Base-by-base conservation (phyloP, 1,140 invertebrate species). In the Brachionus manjavacas region DNA sequence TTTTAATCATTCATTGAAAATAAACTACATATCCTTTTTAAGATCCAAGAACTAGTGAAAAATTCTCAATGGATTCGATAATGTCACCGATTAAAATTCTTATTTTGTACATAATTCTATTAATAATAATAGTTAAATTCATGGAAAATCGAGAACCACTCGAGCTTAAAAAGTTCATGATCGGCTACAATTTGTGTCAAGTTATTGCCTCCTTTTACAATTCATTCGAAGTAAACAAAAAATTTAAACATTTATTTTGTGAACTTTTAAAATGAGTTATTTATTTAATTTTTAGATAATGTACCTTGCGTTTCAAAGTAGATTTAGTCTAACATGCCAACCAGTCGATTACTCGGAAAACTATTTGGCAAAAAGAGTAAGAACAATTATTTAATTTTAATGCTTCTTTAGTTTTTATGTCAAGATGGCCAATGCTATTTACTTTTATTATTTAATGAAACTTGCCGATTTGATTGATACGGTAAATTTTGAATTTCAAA, bases 361-460 rank as follows among this genome's bases (percentile, higher is more conserved):
- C 4, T 35, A 31, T 31, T 64, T 14, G 1, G 79, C 79, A 3
- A 60, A 41, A 60, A 64, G 79, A 35, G 79, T 81, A 68, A 31
- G 11, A 20, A 60, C 4, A 9, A 60, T 35, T 43, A 12, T 35
- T 35, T 60, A 23, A 1, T 31, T 16, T 81, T 11, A 60, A 9
- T n/a, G 12, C 64, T 64, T 23, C 20, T 3, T 60, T 11, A 81
- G 1, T 81, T 60, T 60, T 11, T 81, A 25, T 28, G 35, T 64
- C n/a, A 64, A 81, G 79, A 84, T 70, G 46, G 43, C 78, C 39
- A 23, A 85, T n/a, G 86, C 84, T 7, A 52, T 86, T 14, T 86
- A 85, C 84, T 86, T 85, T 83, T 86, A 85, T 66, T 86, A 84
- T 80, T 84, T 86, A 23, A 86, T 86, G 23, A 86, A 86, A 80